Evolutionary conservation across 2,797 vertebrate genomes (phyloP), one percentile per base, ranked within the genome.

Genomic region (Siniperca scherzeri): DNA sequence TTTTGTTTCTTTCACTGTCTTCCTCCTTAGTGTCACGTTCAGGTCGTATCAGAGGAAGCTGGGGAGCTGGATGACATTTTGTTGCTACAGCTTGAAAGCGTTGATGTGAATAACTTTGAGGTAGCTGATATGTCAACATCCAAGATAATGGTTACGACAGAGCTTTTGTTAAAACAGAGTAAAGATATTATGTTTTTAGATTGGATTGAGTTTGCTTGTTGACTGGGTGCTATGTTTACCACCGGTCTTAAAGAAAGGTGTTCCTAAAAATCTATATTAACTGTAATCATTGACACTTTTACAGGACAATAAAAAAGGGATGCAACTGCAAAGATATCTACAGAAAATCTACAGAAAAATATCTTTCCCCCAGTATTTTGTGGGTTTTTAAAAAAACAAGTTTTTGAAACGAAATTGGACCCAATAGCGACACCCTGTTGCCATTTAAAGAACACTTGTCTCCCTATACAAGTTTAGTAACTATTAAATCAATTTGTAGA

Each of bases 51-150:
- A 33, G 38, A 50, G 4, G 50, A 25, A n/a, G 70, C 64, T 19
- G 12, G 19, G 8, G 67, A n/a, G 70, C 64, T 19, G 12, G 19
- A 7, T 64, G 86, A 78, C 67, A 69, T 72, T 71, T 52, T 22
- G 61, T 22, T 62, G 36, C 73, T 66, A 1, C 73, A 21, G 78
- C 42, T 71, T 48, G 2, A 14, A 44, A 73, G 76, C 73, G 82
- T 78, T 87, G 76, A 88, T 46, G 84, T 68, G 55, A 73, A 25
- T 55, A 25, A 60, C 36, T 71, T 1, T 75, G 74, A 83, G 81
- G 66, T 36, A 22, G 48, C 13, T 7, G 12, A 61, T 22, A 11
- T 8, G 50, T 61, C 62, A 59, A 55, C 64, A 57, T 68, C 27
- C 0, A 0, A 36, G 46, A 46, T 8, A 7, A 17, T 30, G 25